Evolutionary conservation across 2,888 invertebrate genomes (phyloP).

Genomic region (Temnothorax ravouxi): DNA sequence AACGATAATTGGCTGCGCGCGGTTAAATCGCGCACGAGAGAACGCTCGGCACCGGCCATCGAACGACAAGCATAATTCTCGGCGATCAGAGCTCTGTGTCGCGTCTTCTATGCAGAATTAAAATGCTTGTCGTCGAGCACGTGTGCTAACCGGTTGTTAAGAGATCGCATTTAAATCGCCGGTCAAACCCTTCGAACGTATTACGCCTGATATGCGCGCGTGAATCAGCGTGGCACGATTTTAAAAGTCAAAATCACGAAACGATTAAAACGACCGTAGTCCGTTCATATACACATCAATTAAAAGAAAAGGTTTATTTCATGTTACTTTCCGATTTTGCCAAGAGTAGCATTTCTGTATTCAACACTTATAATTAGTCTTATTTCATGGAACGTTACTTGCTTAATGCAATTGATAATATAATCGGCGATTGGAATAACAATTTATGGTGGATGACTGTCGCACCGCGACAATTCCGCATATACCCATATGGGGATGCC

Average conservation of each 20-base stretch:
- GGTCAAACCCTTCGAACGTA: conserved; percentile 45
- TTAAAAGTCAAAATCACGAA: background rate
- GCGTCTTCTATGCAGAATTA: conserved; percentile 63
- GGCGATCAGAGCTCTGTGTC: conserved; percentile 58
- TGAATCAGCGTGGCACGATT: background rate
- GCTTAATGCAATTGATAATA: background rate
- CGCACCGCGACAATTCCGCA: background rate
- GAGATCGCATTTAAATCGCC: conserved; percentile 62
- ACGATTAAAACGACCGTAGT: background rate
- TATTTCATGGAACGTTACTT: background rate
- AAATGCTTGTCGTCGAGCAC: conserved; percentile 71
- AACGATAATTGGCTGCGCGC: conserved; percentile 31
- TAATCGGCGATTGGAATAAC: background rate
- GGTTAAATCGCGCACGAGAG: conserved; percentile 56
- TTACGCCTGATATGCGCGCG: too few relatives aligned
- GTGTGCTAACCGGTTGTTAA: conserved; percentile 69
- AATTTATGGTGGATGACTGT: background rate
- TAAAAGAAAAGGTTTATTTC: too few relatives aligned
- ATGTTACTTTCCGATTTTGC: background rate
- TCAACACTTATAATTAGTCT: too few relatives aligned
- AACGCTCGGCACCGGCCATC: conserved; percentile 4
- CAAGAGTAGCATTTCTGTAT: background rate
- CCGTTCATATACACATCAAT: background rate
- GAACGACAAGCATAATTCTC: conserved; percentile 70
- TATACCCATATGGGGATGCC: background rate